Conservation (phyloP, 2,113 vertebrate species). For the Campylomormyrus tamandua region DNA sequence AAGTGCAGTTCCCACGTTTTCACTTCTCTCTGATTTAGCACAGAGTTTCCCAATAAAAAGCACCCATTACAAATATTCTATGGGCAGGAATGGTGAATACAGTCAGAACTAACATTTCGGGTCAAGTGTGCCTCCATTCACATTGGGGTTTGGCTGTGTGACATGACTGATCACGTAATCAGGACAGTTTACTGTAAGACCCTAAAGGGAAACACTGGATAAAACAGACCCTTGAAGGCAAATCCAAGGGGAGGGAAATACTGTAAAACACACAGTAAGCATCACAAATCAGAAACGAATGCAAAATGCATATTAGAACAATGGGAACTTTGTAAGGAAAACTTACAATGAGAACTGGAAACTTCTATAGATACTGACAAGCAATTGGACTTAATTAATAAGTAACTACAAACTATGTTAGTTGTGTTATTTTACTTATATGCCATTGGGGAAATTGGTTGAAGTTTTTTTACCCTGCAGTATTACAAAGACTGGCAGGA, state of each 20-base stretch:
- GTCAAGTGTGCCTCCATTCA: background rate
- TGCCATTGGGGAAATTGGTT: background rate
- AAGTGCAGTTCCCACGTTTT: conserved; percentile 35
- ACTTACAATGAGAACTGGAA: background rate
- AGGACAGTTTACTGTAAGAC: conserved; percentile 30
- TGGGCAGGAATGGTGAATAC: conserved; percentile 16
- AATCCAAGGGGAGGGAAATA: conserved; percentile 24
- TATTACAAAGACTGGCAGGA: background rate
- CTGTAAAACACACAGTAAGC: background rate
- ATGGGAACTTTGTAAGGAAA: background rate
- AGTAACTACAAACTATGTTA: background rate
- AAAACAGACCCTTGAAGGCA: conserved; percentile 2
- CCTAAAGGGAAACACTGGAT: background rate
- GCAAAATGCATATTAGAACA: conserved; percentile 1
- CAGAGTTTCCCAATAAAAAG: conserved; percentile 3
- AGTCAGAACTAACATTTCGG: conserved; percentile 17
- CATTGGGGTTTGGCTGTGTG: background rate
- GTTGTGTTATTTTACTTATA: background rate
- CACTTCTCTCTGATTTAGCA: conserved; percentile 18
- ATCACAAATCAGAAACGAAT: background rate
- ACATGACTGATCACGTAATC: conserved; percentile 39
- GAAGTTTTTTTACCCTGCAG: background rate
- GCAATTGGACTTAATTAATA: background rate
- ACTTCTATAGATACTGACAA: background rate
- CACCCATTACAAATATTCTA: conserved; percentile 6